Evolutionary conservation across 2,113 vertebrate species (phyloP), one percentile per base, ranked within the genome.

Genomic region (Chitala chitala): DNA sequence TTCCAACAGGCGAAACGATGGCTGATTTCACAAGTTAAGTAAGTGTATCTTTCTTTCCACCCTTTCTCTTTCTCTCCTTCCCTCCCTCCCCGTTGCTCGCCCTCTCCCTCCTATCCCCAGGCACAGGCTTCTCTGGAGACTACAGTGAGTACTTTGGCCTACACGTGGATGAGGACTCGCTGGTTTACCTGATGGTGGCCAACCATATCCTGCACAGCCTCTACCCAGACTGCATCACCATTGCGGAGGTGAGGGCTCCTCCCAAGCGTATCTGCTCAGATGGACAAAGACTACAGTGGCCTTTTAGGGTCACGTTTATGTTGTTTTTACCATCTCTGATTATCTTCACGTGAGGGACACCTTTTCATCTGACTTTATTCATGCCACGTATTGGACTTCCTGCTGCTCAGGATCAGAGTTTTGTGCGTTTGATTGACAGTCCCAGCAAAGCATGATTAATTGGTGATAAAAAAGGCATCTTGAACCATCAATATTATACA

Each of bases 91-190:
- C 69, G 71, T 82, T 78, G 83, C 76, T 73, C 59, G 75, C 76
- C 72, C 78, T 54, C 7, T 69, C 12, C 53, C 22, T 46, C 20
- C 1, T 61, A 5, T 13, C 42, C n/a, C 72, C 82, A 99, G 97
- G 92, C 83, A 36, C 81, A 1, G 77, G 81, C 31, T 99, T 99
- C 88, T 92, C 94, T 12, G 97, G 97, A 42, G 92, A 93, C 85
- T 99, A 99, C 84, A 87, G 86, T 5, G 96, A 98, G 83, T 99
- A 99, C 89, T 99, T 99, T 89, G 97, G 97, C 77, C 92, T 99
- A 7, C 95, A 99, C 0, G 95, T 98, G 76, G 94, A 99, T 79
- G 96, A 99, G 83, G 96, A 99, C 80, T 93, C 96, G 40, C 77
- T 99, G 81, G 87, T 91, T 81, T 99, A 99, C 76, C 89, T 99